Base-by-base conservation (phyloP, 2,113 vertebrate genomes). In the Oceanites oceanicus region DNA sequence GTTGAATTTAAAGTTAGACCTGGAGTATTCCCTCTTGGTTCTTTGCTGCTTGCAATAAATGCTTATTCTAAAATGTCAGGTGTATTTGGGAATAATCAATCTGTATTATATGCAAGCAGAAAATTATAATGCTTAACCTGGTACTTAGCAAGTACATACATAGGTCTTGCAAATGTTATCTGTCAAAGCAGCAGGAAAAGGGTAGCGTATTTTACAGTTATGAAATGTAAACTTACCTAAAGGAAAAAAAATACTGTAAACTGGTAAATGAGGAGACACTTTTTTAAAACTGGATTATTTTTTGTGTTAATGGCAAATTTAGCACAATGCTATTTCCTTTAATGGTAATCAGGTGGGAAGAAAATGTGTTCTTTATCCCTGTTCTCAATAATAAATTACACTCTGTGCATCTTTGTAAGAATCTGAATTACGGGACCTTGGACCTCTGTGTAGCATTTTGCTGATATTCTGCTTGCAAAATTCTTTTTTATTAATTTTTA, bases 11-110 rank as follows among this genome's bases (percentile, higher is more conserved):
- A 88, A 82, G 86, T 67, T 44, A 74, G 59, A 72, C 50, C 29
- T 72, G 55, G 50, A 84, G 30, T 87, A 70, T 79, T 96, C 68
- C 59, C 72, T 78, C 59, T 86, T 94, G 77, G 49, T 88, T 88
- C 65, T 86, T 91, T 81, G 42, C 58, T 74, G 34, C 66, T 90
- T 95, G 59, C 36, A 82, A 76, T 63, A 89, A 95, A 79, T 65
- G 22, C 47, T 67, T 78, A 40, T 49, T 83, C 91, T 81, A 59
- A 88, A 90, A 92, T 74, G 47, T 78, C 68, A 81, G 42, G 15
- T 82, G 29, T 93, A 58, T 87, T 91, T 85, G 76, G 56, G 56
- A 93, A 89, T 75, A 89, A 94, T 94, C 78, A 86, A 84, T 93
- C 72, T 94, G 23, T 65, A 56, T 73, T 90, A 83, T 40, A 59